Percentiles rank a stretch among this genome's conserved stretches.
phyloP scores from a whole-genome alignment of 2,113 vertebrate species.

The Elephas maximus region DNA sequence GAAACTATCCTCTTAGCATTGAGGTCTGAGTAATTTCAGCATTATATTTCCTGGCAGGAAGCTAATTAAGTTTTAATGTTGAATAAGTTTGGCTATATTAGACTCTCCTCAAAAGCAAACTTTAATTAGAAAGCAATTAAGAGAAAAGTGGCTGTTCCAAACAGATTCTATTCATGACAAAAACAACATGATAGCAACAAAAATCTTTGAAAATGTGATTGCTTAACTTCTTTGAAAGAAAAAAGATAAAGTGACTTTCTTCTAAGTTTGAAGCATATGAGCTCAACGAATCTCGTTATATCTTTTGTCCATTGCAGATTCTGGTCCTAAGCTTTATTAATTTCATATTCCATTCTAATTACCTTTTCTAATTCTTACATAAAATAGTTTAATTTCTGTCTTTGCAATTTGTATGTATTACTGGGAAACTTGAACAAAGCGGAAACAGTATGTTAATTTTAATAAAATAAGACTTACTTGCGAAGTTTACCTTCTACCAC shows the following conservation, averaged over 20 bases:
- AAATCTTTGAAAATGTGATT: slow-evolving; percentile 63
- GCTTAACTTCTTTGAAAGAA: slow-evolving; percentile 60
- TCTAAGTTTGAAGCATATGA: slow-evolving; percentile 44
- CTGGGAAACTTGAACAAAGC: neutral
- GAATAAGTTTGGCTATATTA: slow-evolving; percentile 59
- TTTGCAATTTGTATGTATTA: slow-evolving; percentile 53
- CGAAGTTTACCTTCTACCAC: slow-evolving; percentile 96
- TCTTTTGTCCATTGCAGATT: slow-evolving; percentile 60
- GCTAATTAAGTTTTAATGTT: slow-evolving; percentile 70
- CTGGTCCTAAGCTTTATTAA: slow-evolving; percentile 62
- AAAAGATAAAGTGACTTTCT: slow-evolving; percentile 68
- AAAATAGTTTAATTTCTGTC: slow-evolving; percentile 55
- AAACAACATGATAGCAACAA: slow-evolving; percentile 65
- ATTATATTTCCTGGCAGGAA: slow-evolving; percentile 55
- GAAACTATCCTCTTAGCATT: slow-evolving; percentile 45
- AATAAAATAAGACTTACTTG: slow-evolving; percentile 93
- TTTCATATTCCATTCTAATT: slow-evolving; percentile 66
- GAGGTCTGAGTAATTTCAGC: slow-evolving; percentile 28
- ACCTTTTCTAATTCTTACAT: slow-evolving; percentile 54
- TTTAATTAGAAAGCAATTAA: slow-evolving; percentile 67
- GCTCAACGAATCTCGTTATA: slow-evolving; percentile 66
- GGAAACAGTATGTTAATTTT: slow-evolving; percentile 50
- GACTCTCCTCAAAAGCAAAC: slow-evolving; percentile 67
- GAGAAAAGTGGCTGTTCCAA: slow-evolving; percentile 63
- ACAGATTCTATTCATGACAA: slow-evolving; percentile 64